Percentiles rank a stretch among this genome's conserved stretches.
Conservation (phyloP, 2,113 vertebrate genomes). For the Thymallus thymallus region DNA sequence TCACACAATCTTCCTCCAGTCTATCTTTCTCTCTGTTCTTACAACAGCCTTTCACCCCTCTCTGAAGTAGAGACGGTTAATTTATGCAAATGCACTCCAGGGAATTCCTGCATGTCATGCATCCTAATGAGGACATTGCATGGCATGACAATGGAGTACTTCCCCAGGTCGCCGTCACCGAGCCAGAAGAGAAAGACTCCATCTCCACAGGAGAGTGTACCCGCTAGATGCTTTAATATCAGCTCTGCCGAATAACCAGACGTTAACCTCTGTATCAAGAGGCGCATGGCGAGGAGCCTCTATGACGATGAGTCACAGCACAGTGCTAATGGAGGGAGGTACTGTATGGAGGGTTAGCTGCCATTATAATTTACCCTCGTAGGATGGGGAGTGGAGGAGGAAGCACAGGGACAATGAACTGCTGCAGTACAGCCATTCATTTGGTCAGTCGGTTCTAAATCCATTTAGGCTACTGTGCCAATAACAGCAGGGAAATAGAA, state of each 20-base stretch:
- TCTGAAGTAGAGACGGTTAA: conserved; percentile 55
- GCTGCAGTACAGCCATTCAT: neutral
- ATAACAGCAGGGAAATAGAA: conserved; percentile 23
- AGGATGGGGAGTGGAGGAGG: conserved; percentile 8
- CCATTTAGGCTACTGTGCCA: neutral
- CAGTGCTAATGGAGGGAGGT: conserved; percentile 30
- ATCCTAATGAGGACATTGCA: conserved; percentile 62
- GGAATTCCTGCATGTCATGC: conserved; percentile 69
- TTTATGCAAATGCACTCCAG: conserved; percentile 63
- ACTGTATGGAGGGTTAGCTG: neutral
- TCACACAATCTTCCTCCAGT: neutral
- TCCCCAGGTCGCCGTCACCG: neutral
- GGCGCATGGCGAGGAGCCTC: conserved; percentile 32
- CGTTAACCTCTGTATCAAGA: conserved; percentile 40
- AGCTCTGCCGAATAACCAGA: conserved; percentile 69
- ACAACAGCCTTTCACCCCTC: conserved; percentile 47
- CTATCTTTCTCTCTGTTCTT: conserved; percentile 23
- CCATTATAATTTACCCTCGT: no score
- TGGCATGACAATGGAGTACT: conserved; percentile 35
- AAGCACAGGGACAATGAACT: conserved; percentile 20
- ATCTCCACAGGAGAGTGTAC: conserved; percentile 25
- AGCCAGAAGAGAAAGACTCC: conserved; percentile 26
- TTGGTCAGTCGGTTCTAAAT: neutral
- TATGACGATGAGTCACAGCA: conserved; percentile 23
- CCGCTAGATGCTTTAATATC: conserved; percentile 18